phyloP scores from a whole-genome alignment of 2,888 invertebrate species.

The Beris morrisii region DNA sequence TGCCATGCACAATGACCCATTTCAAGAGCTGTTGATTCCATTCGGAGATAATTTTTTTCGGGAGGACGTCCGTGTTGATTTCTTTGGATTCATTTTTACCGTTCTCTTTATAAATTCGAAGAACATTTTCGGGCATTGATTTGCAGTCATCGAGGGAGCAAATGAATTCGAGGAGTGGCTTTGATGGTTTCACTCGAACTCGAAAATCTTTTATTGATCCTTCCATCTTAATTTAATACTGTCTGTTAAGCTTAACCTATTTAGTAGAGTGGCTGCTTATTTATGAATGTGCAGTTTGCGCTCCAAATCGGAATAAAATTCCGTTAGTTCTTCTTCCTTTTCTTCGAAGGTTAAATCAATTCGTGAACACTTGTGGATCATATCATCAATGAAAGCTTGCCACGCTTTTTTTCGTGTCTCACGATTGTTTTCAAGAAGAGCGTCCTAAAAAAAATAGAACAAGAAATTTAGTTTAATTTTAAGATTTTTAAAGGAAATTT shows the following conservation, averaged over 20 bases:
- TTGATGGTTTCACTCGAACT: constrained; percentile 66
- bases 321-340: constrained; percentile 75
- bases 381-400: constrained; percentile 76
- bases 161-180: constrained; percentile 61
- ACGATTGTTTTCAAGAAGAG: constrained; percentile 57
- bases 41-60: constrained; percentile 41
- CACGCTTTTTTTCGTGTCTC: constrained; percentile 64
- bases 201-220: constrained; percentile 66
- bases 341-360: constrained; percentile 77
- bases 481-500: background rate
- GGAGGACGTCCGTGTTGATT: constrained; percentile 6
- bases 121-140: constrained; percentile 59
- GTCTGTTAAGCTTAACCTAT: too few relatives aligned
- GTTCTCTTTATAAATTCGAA: constrained; percentile 47
- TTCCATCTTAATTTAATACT: constrained; percentile 47
- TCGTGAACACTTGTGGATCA: constrained; percentile 73
- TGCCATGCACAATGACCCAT: constrained; percentile 1
- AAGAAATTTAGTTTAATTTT: constrained; percentile 26
- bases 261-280: constrained; percentile 41
- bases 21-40: constrained; percentile 39
- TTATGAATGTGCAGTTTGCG: constrained; percentile 67
- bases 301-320: constrained; percentile 75
- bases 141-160: constrained; percentile 57
- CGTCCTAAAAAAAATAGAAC: constrained; percentile 54
- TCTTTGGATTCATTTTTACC: constrained; percentile 12